Percentiles rank a stretch among this genome's conserved stretches.
phyloP scores from a whole-genome alignment of 2,888 invertebrate species.

The Nineta flava region DNA sequence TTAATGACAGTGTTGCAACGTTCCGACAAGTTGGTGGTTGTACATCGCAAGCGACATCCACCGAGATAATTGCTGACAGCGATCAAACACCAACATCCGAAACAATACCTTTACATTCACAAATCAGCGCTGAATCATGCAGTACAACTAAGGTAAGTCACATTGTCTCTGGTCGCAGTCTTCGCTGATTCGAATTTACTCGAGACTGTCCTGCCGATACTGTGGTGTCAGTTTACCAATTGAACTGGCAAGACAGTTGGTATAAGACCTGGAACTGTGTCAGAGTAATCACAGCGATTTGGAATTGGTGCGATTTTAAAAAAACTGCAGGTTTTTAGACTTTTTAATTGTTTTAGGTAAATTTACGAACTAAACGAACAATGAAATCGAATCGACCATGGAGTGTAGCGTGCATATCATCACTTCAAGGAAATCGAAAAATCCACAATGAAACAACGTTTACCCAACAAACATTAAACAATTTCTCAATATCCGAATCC shows the following conservation, averaged over 20 bases:
- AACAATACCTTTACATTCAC: slow-evolving; percentile 13
- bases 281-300: too few relatives aligned
- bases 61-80: slow-evolving; percentile 23
- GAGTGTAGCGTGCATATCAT: slow-evolving; percentile 78
- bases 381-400: slow-evolving; percentile 51
- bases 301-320: too few relatives aligned
- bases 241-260: too few relatives aligned
- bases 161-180: neutral
- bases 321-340: too few relatives aligned
- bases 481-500: slow-evolving; percentile 79
- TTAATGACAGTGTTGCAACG: slow-evolving; percentile 56
- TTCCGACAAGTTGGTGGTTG: slow-evolving; percentile 30
- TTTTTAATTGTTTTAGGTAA: slow-evolving; percentile 29
- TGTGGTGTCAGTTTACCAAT: too few relatives aligned
- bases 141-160: slow-evolving; percentile 15
- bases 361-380: slow-evolving; percentile 45
- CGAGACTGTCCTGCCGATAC: too few relatives aligned
- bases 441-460: slow-evolving; percentile 16
- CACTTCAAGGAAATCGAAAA: slow-evolving; percentile 36
- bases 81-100: slow-evolving; percentile 21
- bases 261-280: too few relatives aligned
- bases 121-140: slow-evolving; percentile 16
- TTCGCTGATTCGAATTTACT: neutral
- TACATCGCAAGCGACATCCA: slow-evolving; percentile 23
- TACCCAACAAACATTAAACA: neutral